Base-by-base conservation (phyloP, 1,140 invertebrate species). In the Reticulitermes speratus region DNA sequence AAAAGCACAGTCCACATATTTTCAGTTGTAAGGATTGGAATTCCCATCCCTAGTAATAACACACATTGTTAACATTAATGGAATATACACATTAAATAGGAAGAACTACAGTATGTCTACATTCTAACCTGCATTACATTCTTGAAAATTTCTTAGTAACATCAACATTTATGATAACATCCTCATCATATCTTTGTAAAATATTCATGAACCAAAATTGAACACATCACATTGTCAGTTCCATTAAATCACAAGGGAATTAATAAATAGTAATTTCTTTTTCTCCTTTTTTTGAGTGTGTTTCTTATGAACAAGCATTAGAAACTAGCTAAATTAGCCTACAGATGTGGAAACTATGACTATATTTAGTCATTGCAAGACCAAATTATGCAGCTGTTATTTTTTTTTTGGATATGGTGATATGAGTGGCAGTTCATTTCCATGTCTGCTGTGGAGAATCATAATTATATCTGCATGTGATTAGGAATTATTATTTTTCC, bases 221-320 rank as follows among this genome's bases (percentile, higher is more conserved):
- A 75, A 75, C 65, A 75, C 65, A 75, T 75, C 65, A 75, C 65
- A 75, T 65, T 65, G 59, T 75, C 65, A 75, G 65, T 75, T 75
- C 65, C 65, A 30, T 75, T 75, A 75, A 75, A 75, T 75, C 65
- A 75, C 65, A 30, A 75, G 65, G n/a, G 65, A 75, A 75, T 30
- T 30, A 25, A 75, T 25, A 75, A 3, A 30, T 75, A 9, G 30
- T 30, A 30, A 30, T 75, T 8, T 30, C 0, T 75, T 55, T 21
- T 19, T 55, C 19, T 21, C 52, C 52, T 55, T 55, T 55, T 16
- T n/a, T 75, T n/a, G n/a, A 25, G 16, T 21, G 59, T 65, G 59
- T 65, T 65, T 65, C n/a, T 75, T 75, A 75, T 75, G 5, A 75
- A 75, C 65, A 30, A 75, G 65, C n/a, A 25, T 25, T 75, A n/a